Evolutionary conservation across 92 coral and sea anemone genomes (phyloP).

Genomic region (Blastomussa wellsi): DNA sequence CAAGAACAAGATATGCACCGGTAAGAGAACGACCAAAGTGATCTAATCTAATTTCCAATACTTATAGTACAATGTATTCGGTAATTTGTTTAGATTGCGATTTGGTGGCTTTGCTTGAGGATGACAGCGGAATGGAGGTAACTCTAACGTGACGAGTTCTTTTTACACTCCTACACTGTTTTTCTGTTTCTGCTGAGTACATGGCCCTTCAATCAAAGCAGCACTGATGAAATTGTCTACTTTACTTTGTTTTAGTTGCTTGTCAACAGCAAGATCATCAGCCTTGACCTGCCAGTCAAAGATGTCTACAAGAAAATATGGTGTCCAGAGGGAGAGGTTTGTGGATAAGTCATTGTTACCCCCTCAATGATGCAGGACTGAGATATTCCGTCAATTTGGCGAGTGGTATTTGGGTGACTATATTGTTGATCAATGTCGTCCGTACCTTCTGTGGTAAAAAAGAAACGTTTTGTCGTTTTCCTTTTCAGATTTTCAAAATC

Average conservation of each 20-base stretch:
- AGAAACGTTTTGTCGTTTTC: no score
- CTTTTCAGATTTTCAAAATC: no score
- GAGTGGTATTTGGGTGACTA: no score
- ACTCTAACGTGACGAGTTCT: neutral
- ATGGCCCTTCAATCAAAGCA: neutral
- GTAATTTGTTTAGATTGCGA: slow-evolving; percentile 84
- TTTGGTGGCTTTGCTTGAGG: slow-evolving; percentile 93
- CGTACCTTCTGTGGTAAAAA: no score
- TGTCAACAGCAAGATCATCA: slow-evolving; percentile 95
- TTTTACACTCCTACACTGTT: neutral
- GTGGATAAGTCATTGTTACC: neutral
- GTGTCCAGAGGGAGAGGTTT: slow-evolving; percentile 99
- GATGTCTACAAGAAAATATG: slow-evolving; percentile 99
- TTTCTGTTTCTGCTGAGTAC: neutral
- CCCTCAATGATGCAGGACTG: no score
- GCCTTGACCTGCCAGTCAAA: slow-evolving; percentile 94
- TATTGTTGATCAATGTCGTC: neutral
- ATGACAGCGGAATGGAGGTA: slow-evolving; percentile 99
- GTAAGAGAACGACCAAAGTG: slow-evolving; percentile 37
- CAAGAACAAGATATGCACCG: slow-evolving; percentile 99
- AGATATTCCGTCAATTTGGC: no score
- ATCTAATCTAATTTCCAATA: neutral
- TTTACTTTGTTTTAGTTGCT: slow-evolving; percentile 63
- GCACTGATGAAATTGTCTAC: neutral
- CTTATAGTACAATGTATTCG: no score